Conservation (phyloP, 1,140 invertebrate genomes). For the Triops longicaudatus region DNA sequence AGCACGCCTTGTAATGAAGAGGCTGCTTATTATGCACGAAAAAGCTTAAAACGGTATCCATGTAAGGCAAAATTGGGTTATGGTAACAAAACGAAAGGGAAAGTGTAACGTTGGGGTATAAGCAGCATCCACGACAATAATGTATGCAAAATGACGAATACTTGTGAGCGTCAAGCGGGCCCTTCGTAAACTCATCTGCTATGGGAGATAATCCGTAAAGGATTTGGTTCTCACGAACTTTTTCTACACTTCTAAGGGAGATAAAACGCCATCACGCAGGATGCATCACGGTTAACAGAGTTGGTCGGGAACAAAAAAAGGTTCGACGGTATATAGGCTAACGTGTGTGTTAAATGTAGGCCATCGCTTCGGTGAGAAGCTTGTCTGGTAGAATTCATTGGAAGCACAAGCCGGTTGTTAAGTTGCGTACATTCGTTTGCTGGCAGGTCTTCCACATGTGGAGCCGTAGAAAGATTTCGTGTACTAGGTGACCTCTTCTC, state of each 20-base stretch:
- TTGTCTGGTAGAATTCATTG: neutral
- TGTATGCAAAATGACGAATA: neutral
- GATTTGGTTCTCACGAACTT: neutral
- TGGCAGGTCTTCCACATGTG: neutral
- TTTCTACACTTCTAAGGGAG: neutral
- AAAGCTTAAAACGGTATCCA: neutral
- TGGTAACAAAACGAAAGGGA: neutral
- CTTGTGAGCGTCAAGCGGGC: neutral
- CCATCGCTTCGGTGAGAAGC: neutral
- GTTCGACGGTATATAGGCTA: conserved; percentile 3
- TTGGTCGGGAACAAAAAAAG: neutral
- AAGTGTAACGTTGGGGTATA: neutral
- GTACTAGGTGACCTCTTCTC: neutral
- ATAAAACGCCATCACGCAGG: neutral
- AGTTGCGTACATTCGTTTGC: neutral
- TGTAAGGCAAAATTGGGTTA: conserved; percentile 1
- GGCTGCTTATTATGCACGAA: neutral
- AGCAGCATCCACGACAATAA: neutral
- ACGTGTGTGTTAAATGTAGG: neutral
- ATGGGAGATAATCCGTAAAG: neutral
- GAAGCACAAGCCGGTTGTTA: neutral
- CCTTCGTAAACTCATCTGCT: neutral
- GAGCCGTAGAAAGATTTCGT: neutral
- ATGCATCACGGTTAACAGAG: neutral
- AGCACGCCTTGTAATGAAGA: neutral